A percentile compares a stretch with the other conserved stretches of the same genome.
phyloP scores from a whole-genome alignment of 2,888 invertebrate species.

The Cheilosia impressa region DNA sequence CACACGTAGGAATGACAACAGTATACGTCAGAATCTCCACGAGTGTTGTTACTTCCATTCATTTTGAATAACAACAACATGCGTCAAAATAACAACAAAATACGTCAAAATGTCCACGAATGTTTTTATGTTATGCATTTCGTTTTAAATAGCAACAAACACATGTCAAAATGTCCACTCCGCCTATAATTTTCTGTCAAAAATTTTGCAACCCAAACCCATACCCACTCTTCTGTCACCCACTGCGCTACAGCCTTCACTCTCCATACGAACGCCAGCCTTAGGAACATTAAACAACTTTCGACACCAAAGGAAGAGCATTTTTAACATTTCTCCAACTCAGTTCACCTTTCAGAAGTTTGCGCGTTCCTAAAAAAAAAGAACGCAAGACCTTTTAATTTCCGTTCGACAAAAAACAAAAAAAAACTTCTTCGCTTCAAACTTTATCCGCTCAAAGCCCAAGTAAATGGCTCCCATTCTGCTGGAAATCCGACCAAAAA shows the following conservation, averaged over 20 bases:
- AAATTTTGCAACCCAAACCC: too few species aligned
- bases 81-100: too few species aligned
- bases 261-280: neutral
- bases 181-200: too few species aligned
- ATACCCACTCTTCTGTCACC: too few species aligned
- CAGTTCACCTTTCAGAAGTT: conserved; percentile 44
- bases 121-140: too few species aligned
- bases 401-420: conserved; percentile 37
- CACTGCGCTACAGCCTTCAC: neutral
- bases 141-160: too few species aligned
- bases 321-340: conserved; percentile 13
- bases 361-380: neutral
- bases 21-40: too few species aligned
- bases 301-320: neutral
- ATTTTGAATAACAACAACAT: too few species aligned
- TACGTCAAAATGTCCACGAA: too few species aligned
- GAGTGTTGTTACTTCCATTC: too few species aligned
- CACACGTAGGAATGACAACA: too few species aligned
- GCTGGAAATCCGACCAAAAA: conserved; percentile 30
- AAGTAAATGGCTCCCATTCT: conserved; percentile 53
- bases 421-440: conserved; percentile 35
- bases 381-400: conserved; percentile 58
- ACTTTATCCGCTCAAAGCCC: conserved; percentile 36
- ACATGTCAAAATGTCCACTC: too few species aligned
- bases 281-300: conserved; percentile 4